Conservation (phyloP, 1,140 invertebrate species). For the Argopecten irradians region DNA sequence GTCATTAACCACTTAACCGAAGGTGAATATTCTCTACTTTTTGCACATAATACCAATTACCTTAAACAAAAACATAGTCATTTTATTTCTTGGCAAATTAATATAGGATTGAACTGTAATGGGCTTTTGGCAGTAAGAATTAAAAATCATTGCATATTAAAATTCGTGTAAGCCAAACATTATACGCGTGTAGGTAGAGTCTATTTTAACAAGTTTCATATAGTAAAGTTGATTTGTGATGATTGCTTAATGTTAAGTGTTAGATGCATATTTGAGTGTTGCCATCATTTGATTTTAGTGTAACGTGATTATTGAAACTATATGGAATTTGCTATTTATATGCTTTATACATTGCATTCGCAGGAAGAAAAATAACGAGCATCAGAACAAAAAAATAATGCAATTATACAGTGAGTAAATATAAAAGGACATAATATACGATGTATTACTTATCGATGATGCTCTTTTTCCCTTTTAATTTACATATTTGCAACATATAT, state of each 20-base stretch:
- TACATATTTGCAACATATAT: background rate
- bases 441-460: background rate
- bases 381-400: too few relatives aligned
- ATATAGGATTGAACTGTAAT: background rate
- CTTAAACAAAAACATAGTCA: background rate
- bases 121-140: background rate
- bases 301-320: background rate
- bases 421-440: background rate
- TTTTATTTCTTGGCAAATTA: background rate
- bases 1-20: background rate
- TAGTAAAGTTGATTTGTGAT: too few relatives aligned
- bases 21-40: background rate
- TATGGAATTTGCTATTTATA: too few relatives aligned
- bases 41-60: background rate
- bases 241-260: background rate
- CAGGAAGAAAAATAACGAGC: too few relatives aligned
- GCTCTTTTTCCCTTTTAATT: background rate
- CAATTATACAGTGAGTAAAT: background rate
- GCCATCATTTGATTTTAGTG: background rate
- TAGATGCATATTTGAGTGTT: background rate
- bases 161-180: background rate
- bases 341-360: too few relatives aligned
- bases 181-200: background rate
- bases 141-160: background rate
- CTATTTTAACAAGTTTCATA: background rate